Evolutionary conservation across 2,113 vertebrate genomes (phyloP).

Genomic region (Callithrix jacchus): DNA sequence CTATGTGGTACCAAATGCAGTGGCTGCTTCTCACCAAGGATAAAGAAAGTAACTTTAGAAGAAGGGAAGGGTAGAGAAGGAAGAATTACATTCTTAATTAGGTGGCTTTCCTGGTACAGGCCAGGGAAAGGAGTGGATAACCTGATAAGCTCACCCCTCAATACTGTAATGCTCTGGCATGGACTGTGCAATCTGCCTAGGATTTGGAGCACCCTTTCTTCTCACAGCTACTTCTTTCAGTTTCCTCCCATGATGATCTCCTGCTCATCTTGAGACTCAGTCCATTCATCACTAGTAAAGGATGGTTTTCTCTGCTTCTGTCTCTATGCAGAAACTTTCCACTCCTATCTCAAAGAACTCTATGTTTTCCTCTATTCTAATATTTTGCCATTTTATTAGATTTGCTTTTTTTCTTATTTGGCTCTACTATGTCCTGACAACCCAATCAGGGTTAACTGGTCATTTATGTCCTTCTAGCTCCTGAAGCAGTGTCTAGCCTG

Average conservation of each 20-base stretch:
- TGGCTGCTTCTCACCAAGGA: background rate
- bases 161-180: rapidly evolving
- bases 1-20: background rate
- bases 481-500: background rate
- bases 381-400: background rate
- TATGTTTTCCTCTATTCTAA: background rate
- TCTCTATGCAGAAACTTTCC: background rate
- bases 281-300: background rate
- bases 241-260: background rate
- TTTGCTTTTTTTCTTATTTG: background rate
- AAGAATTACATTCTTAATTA: background rate
- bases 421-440: background rate
- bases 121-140: background rate
- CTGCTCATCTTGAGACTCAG: background rate
- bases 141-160: background rate
- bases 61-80: rapidly evolving
- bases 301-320: background rate
- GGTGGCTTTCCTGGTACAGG: background rate
- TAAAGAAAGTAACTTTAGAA: background rate
- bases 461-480: background rate
- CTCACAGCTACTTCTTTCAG: rapidly evolving
- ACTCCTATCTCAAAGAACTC: background rate
- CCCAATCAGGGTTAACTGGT: background rate
- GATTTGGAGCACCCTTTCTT: background rate
- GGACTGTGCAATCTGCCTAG: background rate